Evolutionary conservation across 2,113 vertebrate genomes (phyloP), one percentile per base, ranked within the genome.

Genomic region (Aptenodytes forsteri): DNA sequence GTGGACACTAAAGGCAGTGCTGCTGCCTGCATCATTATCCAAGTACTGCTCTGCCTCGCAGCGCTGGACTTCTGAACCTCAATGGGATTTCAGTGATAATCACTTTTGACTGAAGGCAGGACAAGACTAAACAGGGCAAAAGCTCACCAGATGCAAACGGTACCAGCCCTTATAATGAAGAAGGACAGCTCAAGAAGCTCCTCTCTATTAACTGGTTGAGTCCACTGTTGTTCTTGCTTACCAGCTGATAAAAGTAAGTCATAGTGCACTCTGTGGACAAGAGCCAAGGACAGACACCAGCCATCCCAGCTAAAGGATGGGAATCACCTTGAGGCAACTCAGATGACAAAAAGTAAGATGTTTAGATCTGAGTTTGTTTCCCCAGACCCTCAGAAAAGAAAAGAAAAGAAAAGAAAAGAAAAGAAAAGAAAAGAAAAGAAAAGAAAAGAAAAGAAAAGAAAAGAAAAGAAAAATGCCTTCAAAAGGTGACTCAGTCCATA

Each of bases 1-100:
- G 12, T 2, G 19, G n/a, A 27, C 50, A 25, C 25, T 26, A 38
- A n/a, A 69, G 34, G 38, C 50, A 20, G 11, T 0, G 0, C 42
- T 87, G 47, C 34, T 64, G 27, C 56, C 52, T 8, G 1, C 32
- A 84, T 18, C 7, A 2, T 38, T 10, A 42, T 23, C 36, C 65
- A 26, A 42, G 65, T 32, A 30, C n/a, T 75, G 7, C 26, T 49
- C 44, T 76, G 61, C 44, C 44, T 40, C 62, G 16, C 19, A 36
- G 21, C 0, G 0, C 36, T 34, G 56, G 38, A 59, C 32, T 80
- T 89, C 56, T 61, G 73, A 87, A 72, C 36, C 10, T 71, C 2
- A 0, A 9, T 34, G 38, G 46, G 46, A 79, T 82, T 79, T 67
- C 61, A 82, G 26, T 27, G 44, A 47, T 34, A 84, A 84, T 56